Evolutionary conservation across 30 jellyfish, hydroid and myxozoan genomes (phyloP), one percentile per base, ranked within the genome.

Genomic region (Pseudorhiza aurosa): DNA sequence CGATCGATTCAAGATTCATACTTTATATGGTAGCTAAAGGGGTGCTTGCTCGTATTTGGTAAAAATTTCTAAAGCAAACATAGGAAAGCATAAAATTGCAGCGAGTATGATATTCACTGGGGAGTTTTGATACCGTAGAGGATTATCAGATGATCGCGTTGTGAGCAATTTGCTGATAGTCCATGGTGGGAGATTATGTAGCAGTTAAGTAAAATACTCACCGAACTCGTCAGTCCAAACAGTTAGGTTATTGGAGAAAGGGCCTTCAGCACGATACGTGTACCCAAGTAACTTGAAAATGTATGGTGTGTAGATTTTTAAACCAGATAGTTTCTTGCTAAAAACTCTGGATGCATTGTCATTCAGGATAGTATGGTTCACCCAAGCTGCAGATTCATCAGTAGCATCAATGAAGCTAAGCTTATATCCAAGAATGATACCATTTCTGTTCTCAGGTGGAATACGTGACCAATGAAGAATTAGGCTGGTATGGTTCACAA

Each of bases 141-240:
- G n/a, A n/a, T n/a, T n/a, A n/a, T n/a, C n/a, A n/a, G n/a, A n/a
- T n/a, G n/a, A n/a, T n/a, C n/a, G n/a, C n/a, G n/a, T n/a, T n/a
- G n/a, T n/a, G n/a, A n/a, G n/a, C n/a, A n/a, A n/a, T n/a, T n/a
- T n/a, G n/a, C n/a, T n/a, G n/a, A n/a, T n/a, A n/a, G n/a, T n/a
- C n/a, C n/a, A 42, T 42, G 15, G 15, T 15, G 15, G 9, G 55
- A 42, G 9, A 15, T 42, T 8, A 42, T 42, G 55, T 15, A 42
- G 55, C 15, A 57, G 9, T 57, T 8, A 12, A 22, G 0, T 14
- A 21, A 57, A 7, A 11, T 14, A 49, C 87, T 25, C 63, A 77
- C 89, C 0, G 72, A 9, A 77, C n/a, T 77, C 89, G 19, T 65
- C 89, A 1, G 89, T 60, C 89, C 89, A 60, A 14, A 77, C 73